Base-by-base conservation (phyloP, 2,797 vertebrate genomes). In the Anolis apletophallus region DNA sequence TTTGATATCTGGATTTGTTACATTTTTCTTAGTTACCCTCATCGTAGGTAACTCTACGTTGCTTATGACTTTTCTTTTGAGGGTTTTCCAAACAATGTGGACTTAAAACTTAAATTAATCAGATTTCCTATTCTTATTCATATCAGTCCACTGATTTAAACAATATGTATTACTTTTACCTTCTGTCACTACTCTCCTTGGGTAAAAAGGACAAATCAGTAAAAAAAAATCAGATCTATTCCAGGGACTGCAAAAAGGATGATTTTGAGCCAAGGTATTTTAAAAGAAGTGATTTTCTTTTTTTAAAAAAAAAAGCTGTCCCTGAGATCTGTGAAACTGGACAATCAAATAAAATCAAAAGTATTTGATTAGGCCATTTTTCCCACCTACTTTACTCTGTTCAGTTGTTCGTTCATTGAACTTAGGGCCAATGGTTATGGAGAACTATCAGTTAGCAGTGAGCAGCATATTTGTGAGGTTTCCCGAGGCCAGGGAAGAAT, bases 141-240 rank as follows among this genome's bases (percentile, higher is more conserved):
- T 61, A 61, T 61, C 59, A 61, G 55, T 19, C 55, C 5, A 10
- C 5, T 16, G 0, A 17, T 19, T 16, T 17, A 57, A 57, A 57
- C 17, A 57, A 57, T 57, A 5, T 57, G 14, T 57, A 57, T 57
- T 57, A 57, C 14, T 2, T 5, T 57, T 17, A 57, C 14, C 17
- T 14, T 57, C 16, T 57, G 55, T 19, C 55, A 57, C 4, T 57
- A 57, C 13, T 69, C 26, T 69, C n/a, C 13, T 32, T 32, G 13
- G n/a, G 40, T 40, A 11, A 57, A 77, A 32, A 52, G 6, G 55
- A 13, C 17, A 88, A 81, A 81, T 52, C 57, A 67, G 11, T 64
- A 55, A 29, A 77, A 84, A 17, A 61, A 67, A 68, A 52, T 89
- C 79, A 69, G 32, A 9, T 72, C 34, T 68, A 80, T 46, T 84